Evolutionary conservation across 2,888 invertebrate species (phyloP).

Genomic region (Acanthosoma haemorrhoidale): DNA sequence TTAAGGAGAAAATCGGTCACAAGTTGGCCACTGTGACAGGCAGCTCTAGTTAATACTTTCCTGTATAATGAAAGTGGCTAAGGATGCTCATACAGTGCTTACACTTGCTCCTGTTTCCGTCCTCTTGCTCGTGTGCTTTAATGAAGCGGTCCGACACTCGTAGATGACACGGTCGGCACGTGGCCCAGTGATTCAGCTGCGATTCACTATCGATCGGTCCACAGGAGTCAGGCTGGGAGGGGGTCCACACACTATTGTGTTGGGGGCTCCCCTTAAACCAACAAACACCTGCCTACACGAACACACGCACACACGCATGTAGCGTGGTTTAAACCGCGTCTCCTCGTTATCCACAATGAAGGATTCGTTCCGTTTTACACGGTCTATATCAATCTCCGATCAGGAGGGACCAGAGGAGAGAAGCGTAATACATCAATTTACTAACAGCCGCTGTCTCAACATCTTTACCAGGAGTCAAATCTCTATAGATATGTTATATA

Average conservation of each 20-base stretch:
- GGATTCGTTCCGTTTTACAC: slow-evolving; percentile 14
- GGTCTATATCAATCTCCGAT: slow-evolving; percentile 5
- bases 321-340: neutral
- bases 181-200: slow-evolving; percentile 7
- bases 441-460: neutral
- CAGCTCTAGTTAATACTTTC: too few relatives aligned
- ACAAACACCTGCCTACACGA: slow-evolving; percentile 38
- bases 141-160: slow-evolving; percentile 14
- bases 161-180: neutral
- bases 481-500: too few relatives aligned
- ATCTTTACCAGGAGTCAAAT: too few relatives aligned
- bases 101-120: too few relatives aligned
- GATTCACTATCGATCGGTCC: slow-evolving; percentile 6
- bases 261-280: slow-evolving; percentile 37
- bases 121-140: too few relatives aligned
- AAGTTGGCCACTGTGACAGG: too few relatives aligned
- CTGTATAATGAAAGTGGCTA: too few relatives aligned
- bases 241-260: neutral
- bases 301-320: neutral
- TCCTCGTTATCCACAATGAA: neutral
- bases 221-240: too few relatives aligned
- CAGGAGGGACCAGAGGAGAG: too few relatives aligned
- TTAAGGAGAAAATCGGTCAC: too few relatives aligned
- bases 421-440: neutral
- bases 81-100: too few relatives aligned